A percentile compares a stretch with the other conserved stretches of the same genome.
These are phyloP conservation scores for Nomada goodeniana DNA, from an alignment of 2,888 invertebrate genomes.

Conservation along the genomic window DNA sequence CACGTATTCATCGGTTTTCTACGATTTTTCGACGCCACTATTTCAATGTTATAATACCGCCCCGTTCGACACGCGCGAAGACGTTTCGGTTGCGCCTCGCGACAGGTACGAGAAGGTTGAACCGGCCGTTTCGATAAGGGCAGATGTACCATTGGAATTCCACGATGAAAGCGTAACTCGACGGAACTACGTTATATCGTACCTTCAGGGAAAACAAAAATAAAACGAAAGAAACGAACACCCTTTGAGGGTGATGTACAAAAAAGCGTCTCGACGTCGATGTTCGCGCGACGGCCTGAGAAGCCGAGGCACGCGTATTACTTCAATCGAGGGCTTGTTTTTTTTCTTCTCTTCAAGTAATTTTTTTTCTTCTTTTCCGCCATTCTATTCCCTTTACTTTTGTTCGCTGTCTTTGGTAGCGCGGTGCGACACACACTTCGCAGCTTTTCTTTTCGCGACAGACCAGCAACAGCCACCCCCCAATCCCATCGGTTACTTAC, in stretches of 20 bases:
- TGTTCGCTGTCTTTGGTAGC: background rate
- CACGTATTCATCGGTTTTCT: conserved; percentile 55
- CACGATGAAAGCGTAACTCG: conserved; percentile 55
- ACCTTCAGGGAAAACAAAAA: conserved; percentile 7
- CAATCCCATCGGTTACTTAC: background rate
- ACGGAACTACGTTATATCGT: conserved; percentile 32
- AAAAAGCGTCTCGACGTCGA: conserved; percentile 62
- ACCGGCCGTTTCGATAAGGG: conserved; percentile 24
- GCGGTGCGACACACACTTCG: no score
- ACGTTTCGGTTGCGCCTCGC: conserved; percentile 7
- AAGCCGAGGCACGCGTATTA: conserved; percentile 49
- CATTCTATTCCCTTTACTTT: background rate
- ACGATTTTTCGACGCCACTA: conserved; percentile 50
- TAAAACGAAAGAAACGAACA: background rate
- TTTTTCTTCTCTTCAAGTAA: background rate
- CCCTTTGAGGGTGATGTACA: conserved; percentile 51
- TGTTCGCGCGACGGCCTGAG: conserved; percentile 71
- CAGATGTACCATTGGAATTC: conserved; percentile 19
- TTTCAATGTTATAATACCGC: conserved; percentile 42
- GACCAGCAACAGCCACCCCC: no score
- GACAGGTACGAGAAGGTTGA: conserved; percentile 44
- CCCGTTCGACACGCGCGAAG: background rate
- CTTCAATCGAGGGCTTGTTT: background rate
- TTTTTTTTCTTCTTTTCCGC: background rate
- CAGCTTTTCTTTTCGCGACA: no score